Evolutionary conservation across 2,888 invertebrate species (phyloP).

Genomic region (Hyppa rectilinea): DNA sequence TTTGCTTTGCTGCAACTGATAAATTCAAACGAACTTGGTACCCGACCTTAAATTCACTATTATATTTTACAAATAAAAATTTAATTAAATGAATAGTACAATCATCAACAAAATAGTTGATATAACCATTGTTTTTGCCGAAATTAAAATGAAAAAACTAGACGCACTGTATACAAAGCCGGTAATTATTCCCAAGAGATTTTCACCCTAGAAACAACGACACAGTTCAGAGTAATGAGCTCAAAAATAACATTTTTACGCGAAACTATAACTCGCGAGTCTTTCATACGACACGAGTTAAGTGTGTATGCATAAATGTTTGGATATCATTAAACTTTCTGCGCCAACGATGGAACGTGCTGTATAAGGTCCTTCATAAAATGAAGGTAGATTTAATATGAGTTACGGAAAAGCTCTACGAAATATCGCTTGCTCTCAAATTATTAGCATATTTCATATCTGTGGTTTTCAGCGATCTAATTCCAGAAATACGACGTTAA

Average conservation of each 20-base stretch:
- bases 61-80: neutral
- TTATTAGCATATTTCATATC: neutral
- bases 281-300: slow-evolving; percentile 26
- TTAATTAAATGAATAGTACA: neutral
- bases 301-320: slow-evolving; percentile 50
- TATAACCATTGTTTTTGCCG: neutral
- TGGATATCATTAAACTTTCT: slow-evolving; percentile 58
- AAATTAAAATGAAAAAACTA: slow-evolving; percentile 7
- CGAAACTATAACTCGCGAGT: slow-evolving; percentile 29
- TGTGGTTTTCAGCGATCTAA: neutral
- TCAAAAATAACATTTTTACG: slow-evolving; percentile 48
- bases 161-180: slow-evolving; percentile 30
- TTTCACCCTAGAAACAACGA: slow-evolving; percentile 24
- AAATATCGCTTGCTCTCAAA: neutral
- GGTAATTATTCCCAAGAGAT: slow-evolving; percentile 34
- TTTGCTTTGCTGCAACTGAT: slow-evolving; percentile 46
- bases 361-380: slow-evolving; percentile 31
- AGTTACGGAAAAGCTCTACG: slow-evolving; percentile 8
- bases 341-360: slow-evolving; percentile 47
- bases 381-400: slow-evolving; percentile 28
- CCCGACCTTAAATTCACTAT: neutral
- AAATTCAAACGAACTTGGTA: slow-evolving; percentile 24
- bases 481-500: neutral
- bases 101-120: neutral
- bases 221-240: slow-evolving; percentile 49